phyloP scores from a whole-genome alignment of 2,888 invertebrate genomes.

The Globia sparganii region DNA sequence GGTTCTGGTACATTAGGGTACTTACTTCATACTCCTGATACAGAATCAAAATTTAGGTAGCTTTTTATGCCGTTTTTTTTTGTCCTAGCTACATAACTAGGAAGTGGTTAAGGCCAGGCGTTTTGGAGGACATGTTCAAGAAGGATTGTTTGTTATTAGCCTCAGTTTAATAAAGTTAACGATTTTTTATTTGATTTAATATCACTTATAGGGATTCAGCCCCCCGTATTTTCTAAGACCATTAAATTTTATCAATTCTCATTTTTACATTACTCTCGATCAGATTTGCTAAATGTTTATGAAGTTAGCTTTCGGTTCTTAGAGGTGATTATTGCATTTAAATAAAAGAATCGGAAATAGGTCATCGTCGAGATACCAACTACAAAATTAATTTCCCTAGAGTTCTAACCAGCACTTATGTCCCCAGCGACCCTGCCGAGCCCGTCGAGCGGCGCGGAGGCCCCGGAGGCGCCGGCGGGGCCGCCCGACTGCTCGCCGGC shows the following conservation, averaged over 20 bases:
- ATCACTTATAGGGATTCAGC: not conserved
- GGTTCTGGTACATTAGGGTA: not conserved
- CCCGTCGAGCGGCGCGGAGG: constrained; percentile 83
- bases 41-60: not conserved
- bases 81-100: not conserved
- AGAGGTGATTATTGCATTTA: not conserved
- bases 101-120: not conserved
- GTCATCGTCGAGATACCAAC: not conserved
- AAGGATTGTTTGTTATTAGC: not conserved
- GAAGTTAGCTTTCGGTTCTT: not conserved
- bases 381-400: not conserved
- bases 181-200: not conserved
- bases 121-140: not conserved
- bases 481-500: constrained; percentile 69
- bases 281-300: not conserved
- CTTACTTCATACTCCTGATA: not conserved
- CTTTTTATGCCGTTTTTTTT: not conserved
- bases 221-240: not conserved
- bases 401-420: constrained; percentile 6
- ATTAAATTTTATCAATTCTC: too few relatives aligned
- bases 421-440: constrained; percentile 81
- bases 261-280: not conserved
- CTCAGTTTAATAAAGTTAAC: not conserved
- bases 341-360: too few relatives aligned
- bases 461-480: constrained; percentile 74